These are phyloP conservation scores for Drosophila pegasa DNA, from an alignment of 2,888 invertebrate species.

Conservation along the genomic window DNA sequence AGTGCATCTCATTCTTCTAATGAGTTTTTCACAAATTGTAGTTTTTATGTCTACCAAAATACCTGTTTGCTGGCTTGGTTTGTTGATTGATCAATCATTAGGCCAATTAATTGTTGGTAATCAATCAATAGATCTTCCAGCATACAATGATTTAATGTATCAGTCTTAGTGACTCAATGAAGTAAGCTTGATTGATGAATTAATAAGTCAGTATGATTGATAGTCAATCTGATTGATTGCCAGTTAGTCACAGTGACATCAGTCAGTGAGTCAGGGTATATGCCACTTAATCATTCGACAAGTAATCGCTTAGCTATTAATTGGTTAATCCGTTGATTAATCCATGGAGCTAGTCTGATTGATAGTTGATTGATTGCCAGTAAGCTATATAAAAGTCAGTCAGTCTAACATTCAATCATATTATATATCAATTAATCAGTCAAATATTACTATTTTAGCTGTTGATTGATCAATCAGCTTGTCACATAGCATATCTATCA, in stretches of 20 bases:
- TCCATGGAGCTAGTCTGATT: no score
- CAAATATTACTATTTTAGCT: background rate
- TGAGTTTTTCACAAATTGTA: no score
- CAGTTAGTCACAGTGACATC: background rate
- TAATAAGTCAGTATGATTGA: background rate
- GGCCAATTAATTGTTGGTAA: no score
- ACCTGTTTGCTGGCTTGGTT: background rate
- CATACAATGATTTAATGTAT: no score
- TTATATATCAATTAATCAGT: background rate
- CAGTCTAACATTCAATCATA: background rate
- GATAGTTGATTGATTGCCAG: background rate
- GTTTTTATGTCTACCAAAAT: background rate
- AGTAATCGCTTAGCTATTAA: no score
- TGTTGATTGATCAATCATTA: background rate
- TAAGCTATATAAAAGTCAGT: no score
- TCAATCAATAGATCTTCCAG: no score
- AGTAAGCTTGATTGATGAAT: background rate
- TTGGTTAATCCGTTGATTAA: background rate
- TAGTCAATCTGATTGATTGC: background rate
- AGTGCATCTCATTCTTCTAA: background rate
- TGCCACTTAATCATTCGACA: no score
- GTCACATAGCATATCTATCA: background rate
- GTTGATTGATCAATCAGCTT: background rate
- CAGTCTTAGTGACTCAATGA: no score
- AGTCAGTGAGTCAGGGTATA: no score